These are phyloP conservation scores for Argyrosomus regius DNA, from an alignment of 2,797 vertebrate genomes.

Conservation along the genomic window DNA sequence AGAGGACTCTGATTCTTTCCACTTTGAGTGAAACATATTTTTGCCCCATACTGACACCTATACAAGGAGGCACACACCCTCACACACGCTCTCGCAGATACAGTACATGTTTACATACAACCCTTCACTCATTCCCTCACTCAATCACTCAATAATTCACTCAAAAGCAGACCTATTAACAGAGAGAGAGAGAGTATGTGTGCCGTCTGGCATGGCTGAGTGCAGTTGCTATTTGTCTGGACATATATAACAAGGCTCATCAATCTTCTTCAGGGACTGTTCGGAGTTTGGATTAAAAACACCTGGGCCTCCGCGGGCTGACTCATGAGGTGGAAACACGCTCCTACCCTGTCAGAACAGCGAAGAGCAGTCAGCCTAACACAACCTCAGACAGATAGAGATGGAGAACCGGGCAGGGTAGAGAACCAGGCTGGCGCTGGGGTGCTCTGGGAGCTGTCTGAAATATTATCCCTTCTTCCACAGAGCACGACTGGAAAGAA, in stretches of 20 bases:
- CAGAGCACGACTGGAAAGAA: slow-evolving; percentile 46
- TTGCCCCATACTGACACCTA: slow-evolving; percentile 11
- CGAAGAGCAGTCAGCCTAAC: slow-evolving; percentile 62
- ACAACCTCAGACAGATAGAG: slow-evolving; percentile 70
- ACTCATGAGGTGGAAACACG: slow-evolving; percentile 80
- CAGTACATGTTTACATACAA: slow-evolving; percentile 59
- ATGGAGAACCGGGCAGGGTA: slow-evolving; percentile 59
- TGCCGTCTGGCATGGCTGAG: slow-evolving; percentile 70
- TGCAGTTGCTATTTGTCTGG: slow-evolving; percentile 81
- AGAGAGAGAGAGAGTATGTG: slow-evolving; percentile 19
- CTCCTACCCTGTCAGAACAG: slow-evolving; percentile 75
- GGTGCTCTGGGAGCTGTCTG: slow-evolving; percentile 56
- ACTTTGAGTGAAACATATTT: slow-evolving; percentile 31
- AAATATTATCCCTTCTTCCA: slow-evolving; percentile 56
- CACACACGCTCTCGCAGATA: slow-evolving; percentile 34
- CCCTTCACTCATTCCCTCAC: slow-evolving; percentile 43
- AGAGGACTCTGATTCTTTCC: slow-evolving; percentile 10
- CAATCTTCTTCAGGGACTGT: slow-evolving; percentile 83
- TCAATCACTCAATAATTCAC: slow-evolving; percentile 66
- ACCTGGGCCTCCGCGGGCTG: slow-evolving; percentile 74
- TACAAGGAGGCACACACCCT: slow-evolving; percentile 17
- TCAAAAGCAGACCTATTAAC: slow-evolving; percentile 50
- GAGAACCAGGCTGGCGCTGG: slow-evolving; percentile 40
- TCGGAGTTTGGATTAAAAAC: slow-evolving; percentile 82
- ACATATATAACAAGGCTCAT: slow-evolving; percentile 84